Evolutionary conservation across 2,113 vertebrate genomes (phyloP).

Genomic region (Pangasianodon gigas): DNA sequence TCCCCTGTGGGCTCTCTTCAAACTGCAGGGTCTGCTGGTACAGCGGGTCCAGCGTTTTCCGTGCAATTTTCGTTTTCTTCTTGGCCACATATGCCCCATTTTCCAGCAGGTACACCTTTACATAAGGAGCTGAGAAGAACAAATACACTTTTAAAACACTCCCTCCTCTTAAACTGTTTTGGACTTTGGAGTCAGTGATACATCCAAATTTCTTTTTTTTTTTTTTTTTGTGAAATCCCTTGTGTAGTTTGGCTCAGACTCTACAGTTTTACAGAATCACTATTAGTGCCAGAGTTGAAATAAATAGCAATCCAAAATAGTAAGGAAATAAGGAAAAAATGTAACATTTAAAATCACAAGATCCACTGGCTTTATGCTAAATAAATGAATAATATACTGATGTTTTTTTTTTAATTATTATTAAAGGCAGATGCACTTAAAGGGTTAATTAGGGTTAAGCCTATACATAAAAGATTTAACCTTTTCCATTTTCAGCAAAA

Average conservation of each 20-base stretch:
- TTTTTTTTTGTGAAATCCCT: background rate
- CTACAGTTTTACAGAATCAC: background rate
- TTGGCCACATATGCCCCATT: slow-evolving; percentile 96
- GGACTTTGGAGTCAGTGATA: background rate
- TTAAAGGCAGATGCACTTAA: background rate
- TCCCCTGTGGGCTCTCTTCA: slow-evolving; percentile 95
- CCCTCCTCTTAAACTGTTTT: background rate
- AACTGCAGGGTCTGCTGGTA: slow-evolving; percentile 96
- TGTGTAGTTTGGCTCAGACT: background rate
- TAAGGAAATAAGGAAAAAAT: background rate
- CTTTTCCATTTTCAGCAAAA: background rate
- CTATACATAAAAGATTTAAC: background rate
- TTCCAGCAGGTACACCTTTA: slow-evolving; percentile 96
- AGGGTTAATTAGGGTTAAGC: background rate
- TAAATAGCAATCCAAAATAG: background rate
- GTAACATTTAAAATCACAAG: background rate
- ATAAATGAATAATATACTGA: background rate
- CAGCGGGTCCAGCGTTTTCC: slow-evolving; percentile 96
- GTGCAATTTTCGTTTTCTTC: slow-evolving; percentile 98
- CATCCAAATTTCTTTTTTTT: background rate
- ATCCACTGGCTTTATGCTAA: background rate
- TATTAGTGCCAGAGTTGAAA: background rate
- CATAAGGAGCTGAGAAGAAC: slow-evolving; percentile 86
- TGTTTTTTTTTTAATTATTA: no score
- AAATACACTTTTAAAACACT: slow-evolving; percentile 45